These are phyloP conservation scores for Halesus radiatus DNA, from an alignment of 1,140 invertebrate species.

Conservation along the genomic window DNA sequence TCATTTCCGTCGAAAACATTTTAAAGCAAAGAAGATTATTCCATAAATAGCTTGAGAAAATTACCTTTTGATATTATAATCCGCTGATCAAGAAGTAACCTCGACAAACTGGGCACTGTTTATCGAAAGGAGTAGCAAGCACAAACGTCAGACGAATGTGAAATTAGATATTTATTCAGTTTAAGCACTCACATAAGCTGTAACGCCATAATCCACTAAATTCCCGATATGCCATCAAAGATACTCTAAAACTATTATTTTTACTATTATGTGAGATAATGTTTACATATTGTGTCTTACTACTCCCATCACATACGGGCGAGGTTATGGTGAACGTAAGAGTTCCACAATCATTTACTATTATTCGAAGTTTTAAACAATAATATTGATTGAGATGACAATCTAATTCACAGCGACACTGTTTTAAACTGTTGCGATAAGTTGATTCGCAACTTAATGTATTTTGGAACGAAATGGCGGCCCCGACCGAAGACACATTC, in stretches of 20 bases:
- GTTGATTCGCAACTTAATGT: conserved; percentile 5
- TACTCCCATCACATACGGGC: conserved; percentile 26
- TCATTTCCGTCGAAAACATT: too few relatives aligned
- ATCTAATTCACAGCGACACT: conserved; percentile 18
- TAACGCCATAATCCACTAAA: conserved; percentile 12
- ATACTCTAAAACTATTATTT: conserved; percentile 9
- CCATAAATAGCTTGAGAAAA: neutral
- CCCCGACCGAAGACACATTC: conserved; percentile 34
- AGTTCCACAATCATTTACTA: neutral
- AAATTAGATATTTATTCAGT: neutral
- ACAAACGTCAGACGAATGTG: conserved; percentile 20
- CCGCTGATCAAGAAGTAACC: conserved; percentile 13
- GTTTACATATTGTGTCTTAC: conserved; percentile 34
- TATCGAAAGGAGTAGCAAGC: conserved; percentile 24
- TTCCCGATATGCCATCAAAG: neutral
- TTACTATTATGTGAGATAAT: conserved; percentile 24
- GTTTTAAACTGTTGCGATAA: conserved; percentile 9
- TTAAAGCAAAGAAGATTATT: neutral
- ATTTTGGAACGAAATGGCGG: conserved; percentile 35
- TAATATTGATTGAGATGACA: neutral
- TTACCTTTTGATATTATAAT: conserved; percentile 14
- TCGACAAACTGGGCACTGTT: conserved; percentile 37
- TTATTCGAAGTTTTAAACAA: neutral
- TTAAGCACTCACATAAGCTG: conserved; percentile 19
- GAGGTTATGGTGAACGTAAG: conserved; percentile 35